Evolutionary conservation across 2,113 vertebrate species (phyloP), one percentile per base, ranked within the genome.

Genomic region (Hippocampus guttulatus): DNA sequence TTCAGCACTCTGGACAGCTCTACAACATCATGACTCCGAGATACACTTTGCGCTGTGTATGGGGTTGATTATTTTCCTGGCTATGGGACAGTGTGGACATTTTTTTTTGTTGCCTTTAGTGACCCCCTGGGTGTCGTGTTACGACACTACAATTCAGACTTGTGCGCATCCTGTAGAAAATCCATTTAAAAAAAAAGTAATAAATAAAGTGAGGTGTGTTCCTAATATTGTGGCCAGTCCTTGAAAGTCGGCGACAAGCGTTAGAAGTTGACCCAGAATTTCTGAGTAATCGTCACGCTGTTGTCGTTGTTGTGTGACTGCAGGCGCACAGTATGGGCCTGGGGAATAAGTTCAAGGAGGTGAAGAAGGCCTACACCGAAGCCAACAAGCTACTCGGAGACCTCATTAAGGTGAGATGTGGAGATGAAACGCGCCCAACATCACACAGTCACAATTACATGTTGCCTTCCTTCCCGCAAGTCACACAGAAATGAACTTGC

Each of bases 301-400:
- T 65, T 0, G 69, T 64, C 76, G 47, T 80, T 79, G 71, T 33
- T 27, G 38, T 57, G 49, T 69, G 65, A 16, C 67, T 71, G 43
- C 95, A 98, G 93, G 96, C 97, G 43, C 95, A 98, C 88, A 96
- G 95, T 86, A 98, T 98, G 96, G 97, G 97, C 38, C 93, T 98
- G 10, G 96, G 96, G 21, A 93, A 96, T 89, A 98, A 97, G 90
- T 98, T 98, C 91, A 98, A 98, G 84, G 93, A 96, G 82, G 95
- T 98, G 82, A 98, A 98, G 90, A 98, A 94, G 72, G 95, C 96
- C 72, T 98, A 97, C 5, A 40, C 91, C 0, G 95, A 97, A 82
- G 96, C 95, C 85, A 98, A 98, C 93, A 95, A 94, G 84, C 90
- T 98, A 54, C 93, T 98, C 0, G 96, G 96, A 14, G 96, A 98